A percentile compares a stretch with the other conserved stretches of the same genome.
phyloP scores from a whole-genome alignment of 2,797 vertebrate species.

The Rhyacichthys aspro region DNA sequence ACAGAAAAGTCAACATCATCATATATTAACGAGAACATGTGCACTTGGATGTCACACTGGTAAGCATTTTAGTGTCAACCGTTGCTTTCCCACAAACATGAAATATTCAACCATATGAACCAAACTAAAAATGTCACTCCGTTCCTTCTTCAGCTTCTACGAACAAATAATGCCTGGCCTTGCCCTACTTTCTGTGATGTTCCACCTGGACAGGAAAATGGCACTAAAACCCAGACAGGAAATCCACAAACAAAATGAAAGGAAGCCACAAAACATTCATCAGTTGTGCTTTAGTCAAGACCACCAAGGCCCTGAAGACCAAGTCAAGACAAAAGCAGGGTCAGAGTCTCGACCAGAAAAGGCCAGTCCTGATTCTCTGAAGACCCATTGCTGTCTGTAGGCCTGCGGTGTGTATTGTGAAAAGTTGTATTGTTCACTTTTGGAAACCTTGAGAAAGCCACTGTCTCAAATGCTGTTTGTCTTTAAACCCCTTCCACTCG shows the following conservation, averaged over 20 bases:
- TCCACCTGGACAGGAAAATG: slow-evolving; percentile 22
- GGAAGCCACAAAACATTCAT: slow-evolving; percentile 23
- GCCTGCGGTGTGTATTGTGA: background rate
- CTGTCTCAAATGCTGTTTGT: background rate
- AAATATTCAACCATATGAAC: slow-evolving; percentile 15
- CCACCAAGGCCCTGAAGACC: slow-evolving; percentile 1
- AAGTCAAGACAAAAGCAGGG: background rate
- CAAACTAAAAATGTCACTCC: slow-evolving; percentile 7
- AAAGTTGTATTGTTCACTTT: background rate
- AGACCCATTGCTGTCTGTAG: background rate
- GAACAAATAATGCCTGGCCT: background rate
- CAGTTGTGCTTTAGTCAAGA: background rate
- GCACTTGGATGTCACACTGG: slow-evolving; percentile 15
- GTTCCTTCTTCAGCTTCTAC: background rate
- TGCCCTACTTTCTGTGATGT: background rate
- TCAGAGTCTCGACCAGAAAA: background rate
- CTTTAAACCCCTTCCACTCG: background rate
- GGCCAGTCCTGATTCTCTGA: background rate
- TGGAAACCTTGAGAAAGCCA: slow-evolving; percentile 3
- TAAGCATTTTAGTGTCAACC: slow-evolving; percentile 4
- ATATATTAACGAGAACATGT: slow-evolving; percentile 24
- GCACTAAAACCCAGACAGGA: slow-evolving; percentile 18
- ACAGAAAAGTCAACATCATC: slow-evolving; percentile 22
- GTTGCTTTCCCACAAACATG: slow-evolving; percentile 14
- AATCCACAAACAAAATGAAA: slow-evolving; percentile 27